Evolutionary conservation across 1,140 invertebrate species (phyloP), one percentile per base, ranked within the genome.

Genomic region (Phenacoccus solenopsis): DNA sequence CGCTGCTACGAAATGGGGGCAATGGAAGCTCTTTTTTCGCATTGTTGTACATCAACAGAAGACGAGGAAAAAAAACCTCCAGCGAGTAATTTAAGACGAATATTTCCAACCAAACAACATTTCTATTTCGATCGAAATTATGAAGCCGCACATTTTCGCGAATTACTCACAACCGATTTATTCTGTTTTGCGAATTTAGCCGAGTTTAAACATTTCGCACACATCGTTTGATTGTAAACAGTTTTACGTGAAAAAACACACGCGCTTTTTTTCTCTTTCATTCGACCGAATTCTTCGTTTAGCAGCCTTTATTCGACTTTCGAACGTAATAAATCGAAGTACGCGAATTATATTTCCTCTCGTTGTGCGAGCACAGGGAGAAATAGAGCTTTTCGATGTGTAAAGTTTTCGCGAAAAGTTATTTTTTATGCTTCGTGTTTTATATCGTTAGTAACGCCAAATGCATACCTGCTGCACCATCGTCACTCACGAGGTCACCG

Each of bases 321-420:
- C 38, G 38, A 49, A 49, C 38, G 38, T 49, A 49, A 49, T 49
- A 49, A 49, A 49, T n/a, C n/a, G n/a, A n/a, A n/a, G n/a, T 49
- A 49, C 38, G 38, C 3, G 38, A 49, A 49, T 49, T 49, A 16
- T 49, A 49, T 49, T 49, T 49, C 38, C 16, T 2, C 38, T 49
- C 16, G n/a, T n/a, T n/a, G n/a, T n/a, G n/a, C n/a, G n/a, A n/a
- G n/a, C n/a, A n/a, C n/a, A n/a, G n/a, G n/a, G n/a, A n/a, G n/a
- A n/a, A n/a, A n/a, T n/a, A n/a, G n/a, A n/a, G n/a, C n/a, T n/a
- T n/a, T n/a, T n/a, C n/a, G n/a, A n/a, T n/a, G n/a, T n/a, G n/a
- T n/a, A n/a, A n/a, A n/a, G n/a, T n/a, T n/a, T n/a, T n/a, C n/a
- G n/a, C n/a, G n/a, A n/a, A n/a, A n/a, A n/a, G n/a, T n/a, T n/a